Evolutionary conservation across 1,140 invertebrate genomes (phyloP).

Genomic region (Luehdorfia chinensis): DNA sequence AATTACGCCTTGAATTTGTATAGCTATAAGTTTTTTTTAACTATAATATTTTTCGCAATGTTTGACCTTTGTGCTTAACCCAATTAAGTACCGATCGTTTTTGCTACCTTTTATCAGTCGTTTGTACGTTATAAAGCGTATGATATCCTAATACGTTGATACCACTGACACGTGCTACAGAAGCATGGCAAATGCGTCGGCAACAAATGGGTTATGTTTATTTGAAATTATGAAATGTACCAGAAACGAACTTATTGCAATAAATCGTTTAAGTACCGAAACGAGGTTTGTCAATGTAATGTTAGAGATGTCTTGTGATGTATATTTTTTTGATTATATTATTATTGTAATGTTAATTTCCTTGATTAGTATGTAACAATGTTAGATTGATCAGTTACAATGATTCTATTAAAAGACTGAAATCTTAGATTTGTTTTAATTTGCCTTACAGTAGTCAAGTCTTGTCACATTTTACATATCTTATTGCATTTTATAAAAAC

Average conservation of each 20-base stretch:
- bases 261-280: conserved; percentile 1
- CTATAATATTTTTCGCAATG: no score
- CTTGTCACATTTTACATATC: conserved; percentile 23
- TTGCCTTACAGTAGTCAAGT: no score
- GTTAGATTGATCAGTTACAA: conserved; percentile 60
- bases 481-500: background rate
- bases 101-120: no score
- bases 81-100: no score
- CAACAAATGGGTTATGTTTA: no score
- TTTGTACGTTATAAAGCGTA: no score
- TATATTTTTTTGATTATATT: conserved; percentile 26
- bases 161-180: no score
- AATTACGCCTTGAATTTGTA: no score
- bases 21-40: no score
- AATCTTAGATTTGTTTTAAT: conserved; percentile 41
- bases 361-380: conserved; percentile 39
- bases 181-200: no score
- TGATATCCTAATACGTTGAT: no score
- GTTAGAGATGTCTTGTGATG: conserved; percentile 21
- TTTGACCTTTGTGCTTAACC: no score
- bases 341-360: conserved; percentile 33
- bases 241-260: conserved; percentile 1
- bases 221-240: conserved; percentile 1
- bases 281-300: background rate
- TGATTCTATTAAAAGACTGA: conserved; percentile 74